Base-by-base conservation (phyloP, 92 coral and sea anemone species). In the Porites lobata region DNA sequence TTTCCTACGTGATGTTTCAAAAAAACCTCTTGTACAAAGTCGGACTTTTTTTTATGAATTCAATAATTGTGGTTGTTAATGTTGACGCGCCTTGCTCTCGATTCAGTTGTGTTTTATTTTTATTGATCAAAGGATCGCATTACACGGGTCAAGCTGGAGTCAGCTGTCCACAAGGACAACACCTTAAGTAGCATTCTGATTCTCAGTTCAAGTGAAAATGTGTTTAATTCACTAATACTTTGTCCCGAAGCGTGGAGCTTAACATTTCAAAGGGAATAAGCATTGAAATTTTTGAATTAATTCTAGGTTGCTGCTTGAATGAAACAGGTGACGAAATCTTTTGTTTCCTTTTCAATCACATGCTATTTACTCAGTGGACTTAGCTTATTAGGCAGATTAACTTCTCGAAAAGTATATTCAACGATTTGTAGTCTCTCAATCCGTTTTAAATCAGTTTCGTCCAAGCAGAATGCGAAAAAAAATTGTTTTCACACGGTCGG, bases 351-450 rank as follows among this genome's bases (percentile, higher is more conserved):
- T 73, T 50, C 64, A 84, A 73, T 84, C 80, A 84, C 73, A 72
- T 18, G 62, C 74, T 84, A 74, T 84, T 84, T 73, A 84, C 80
- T 50, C 80, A 51, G 87, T 73, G 65, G 63, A 64, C 64, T 84
- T 84, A 84, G 72, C 87, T 84, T 71, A 84, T 84, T 84, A 84
- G 62, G 87, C 43, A 84, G 53, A 73, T 84, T 72, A 83, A 83
- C 87, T 73, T 73, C 80, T 61, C 50, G 18, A 73, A 38, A 59
- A 84, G 78, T 50, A 47, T 59, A 84, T 74, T 84, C 72, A 20
- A 63, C 53, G 80, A 73, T 38, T 19, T 17, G 61, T 72, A 73
- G 76, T 50, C 87, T 73, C 53, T 9, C n/a, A 62, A 63, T 84
- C 72, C 20, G 69, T 51, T 19, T 53, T 15, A 21, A 63, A 20